Evolutionary conservation across 1,140 invertebrate genomes (phyloP).

Genomic region (Lordiphosa stackelbergi): DNA sequence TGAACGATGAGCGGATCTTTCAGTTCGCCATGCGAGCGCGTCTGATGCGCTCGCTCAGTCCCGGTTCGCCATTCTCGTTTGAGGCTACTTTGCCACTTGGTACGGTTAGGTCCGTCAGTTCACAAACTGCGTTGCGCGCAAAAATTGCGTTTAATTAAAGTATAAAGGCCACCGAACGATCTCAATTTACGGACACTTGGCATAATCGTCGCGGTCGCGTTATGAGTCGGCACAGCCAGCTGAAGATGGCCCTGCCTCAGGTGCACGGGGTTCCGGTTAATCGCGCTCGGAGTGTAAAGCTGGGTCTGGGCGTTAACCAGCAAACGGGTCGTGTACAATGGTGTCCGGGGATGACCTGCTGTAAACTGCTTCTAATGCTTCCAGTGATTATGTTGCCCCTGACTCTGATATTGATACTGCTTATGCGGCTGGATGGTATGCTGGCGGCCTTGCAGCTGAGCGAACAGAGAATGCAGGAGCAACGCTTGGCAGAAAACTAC

Average conservation of each 20-base stretch:
- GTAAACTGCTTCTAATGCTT: slow-evolving; percentile 70
- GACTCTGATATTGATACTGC: slow-evolving; percentile 66
- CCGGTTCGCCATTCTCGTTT: slow-evolving; percentile 32
- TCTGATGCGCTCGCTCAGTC: slow-evolving; percentile 49
- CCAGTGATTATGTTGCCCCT: slow-evolving; percentile 74
- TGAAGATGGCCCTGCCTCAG: slow-evolving; percentile 57
- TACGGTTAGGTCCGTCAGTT: slow-evolving; percentile 20
- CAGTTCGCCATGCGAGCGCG: slow-evolving; percentile 62
- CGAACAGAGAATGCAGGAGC: slow-evolving; percentile 41
- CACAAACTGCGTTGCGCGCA: slow-evolving; percentile 53
- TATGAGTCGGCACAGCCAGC: slow-evolving; percentile 58
- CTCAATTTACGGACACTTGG: slow-evolving; percentile 36
- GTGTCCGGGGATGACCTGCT: slow-evolving; percentile 73
- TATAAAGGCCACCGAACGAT: slow-evolving; percentile 56
- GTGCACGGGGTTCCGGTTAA: slow-evolving; percentile 33
- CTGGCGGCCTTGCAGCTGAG: slow-evolving; percentile 53
- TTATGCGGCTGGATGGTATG: slow-evolving; percentile 73
- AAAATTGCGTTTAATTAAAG: slow-evolving; percentile 72
- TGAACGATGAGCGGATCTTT: slow-evolving; percentile 37
- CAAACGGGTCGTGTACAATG: slow-evolving; percentile 74
- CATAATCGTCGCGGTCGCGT: slow-evolving; percentile 10
- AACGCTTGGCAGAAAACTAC: slow-evolving; percentile 34
- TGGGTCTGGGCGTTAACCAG: slow-evolving; percentile 66
- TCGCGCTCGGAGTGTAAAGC: slow-evolving; percentile 29
- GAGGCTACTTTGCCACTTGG: slow-evolving; percentile 7